These are phyloP conservation scores for Rhagologus leucostigma DNA, from an alignment of 2,113 vertebrate species.

Conservation along the genomic window DNA sequence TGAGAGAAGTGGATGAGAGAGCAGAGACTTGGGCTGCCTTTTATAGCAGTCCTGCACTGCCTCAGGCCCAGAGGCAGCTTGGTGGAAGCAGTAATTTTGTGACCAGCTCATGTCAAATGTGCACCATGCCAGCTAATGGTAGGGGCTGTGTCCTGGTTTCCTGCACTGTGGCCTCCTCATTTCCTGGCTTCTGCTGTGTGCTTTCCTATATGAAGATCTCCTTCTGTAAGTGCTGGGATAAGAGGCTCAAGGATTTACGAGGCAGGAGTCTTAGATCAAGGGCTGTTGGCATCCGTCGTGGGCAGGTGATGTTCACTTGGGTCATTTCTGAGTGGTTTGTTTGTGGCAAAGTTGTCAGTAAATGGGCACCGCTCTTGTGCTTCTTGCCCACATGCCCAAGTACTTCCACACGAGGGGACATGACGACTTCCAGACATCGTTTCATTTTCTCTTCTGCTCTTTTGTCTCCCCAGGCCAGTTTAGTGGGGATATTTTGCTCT, in stretches of 20 bases:
- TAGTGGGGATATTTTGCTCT: neutral
- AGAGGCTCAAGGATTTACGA: neutral
- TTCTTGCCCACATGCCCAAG: neutral
- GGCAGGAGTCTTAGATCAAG: neutral
- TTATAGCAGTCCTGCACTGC: too few relatives aligned
- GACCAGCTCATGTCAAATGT: neutral
- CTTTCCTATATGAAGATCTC: neutral
- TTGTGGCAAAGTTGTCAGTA: neutral
- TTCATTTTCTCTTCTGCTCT: neutral
- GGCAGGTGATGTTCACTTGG: neutral
- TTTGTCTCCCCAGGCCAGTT: neutral
- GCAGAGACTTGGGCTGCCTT: too few relatives aligned
- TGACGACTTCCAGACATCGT: neutral
- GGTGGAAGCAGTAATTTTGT: neutral
- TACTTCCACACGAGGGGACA: neutral
- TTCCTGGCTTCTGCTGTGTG: neutral
- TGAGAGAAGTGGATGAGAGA: too few relatives aligned
- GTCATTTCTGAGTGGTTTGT: neutral
- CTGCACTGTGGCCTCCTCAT: neutral
- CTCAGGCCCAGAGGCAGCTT: neutral
- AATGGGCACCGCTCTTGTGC: rapidly evolving
- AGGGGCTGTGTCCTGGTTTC: neutral
- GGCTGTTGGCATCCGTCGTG: neutral
- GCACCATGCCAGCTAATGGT: neutral
- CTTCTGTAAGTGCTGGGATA: neutral